These are phyloP conservation scores for Philopedon plagiatum DNA, from an alignment of 2,888 invertebrate genomes.

Conservation along the genomic window DNA sequence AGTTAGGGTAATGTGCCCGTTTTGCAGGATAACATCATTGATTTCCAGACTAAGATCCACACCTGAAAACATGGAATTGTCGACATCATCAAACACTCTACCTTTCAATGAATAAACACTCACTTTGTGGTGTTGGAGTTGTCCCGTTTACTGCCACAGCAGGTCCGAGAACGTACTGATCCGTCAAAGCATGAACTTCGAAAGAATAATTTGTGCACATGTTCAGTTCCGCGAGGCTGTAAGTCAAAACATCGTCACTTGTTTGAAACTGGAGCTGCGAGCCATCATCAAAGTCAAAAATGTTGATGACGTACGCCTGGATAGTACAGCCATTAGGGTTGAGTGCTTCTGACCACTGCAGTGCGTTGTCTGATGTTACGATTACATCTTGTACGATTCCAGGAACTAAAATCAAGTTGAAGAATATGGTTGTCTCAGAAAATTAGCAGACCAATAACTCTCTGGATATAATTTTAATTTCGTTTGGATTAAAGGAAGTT, in stretches of 20 bases:
- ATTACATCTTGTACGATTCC: slow-evolving; percentile 13
- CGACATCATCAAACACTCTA: no score
- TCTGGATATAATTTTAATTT: not conserved
- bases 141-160: not conserved
- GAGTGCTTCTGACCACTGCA: slow-evolving; percentile 9
- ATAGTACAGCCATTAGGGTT: slow-evolving; percentile 34
- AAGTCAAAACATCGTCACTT: not conserved
- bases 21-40: not conserved
- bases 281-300: slow-evolving; percentile 15
- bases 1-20: not conserved
- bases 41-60: not conserved
- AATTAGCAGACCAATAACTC: not conserved
- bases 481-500: not conserved
- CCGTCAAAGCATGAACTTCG: slow-evolving; percentile 34
- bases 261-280: slow-evolving; percentile 11
- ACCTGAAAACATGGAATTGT: not conserved
- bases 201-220: slow-evolving; percentile 41
- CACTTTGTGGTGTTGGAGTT: slow-evolving; percentile 14
- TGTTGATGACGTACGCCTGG: slow-evolving; percentile 17
- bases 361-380: slow-evolving; percentile 1
- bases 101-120: no score
- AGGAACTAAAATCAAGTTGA: slow-evolving; percentile 17
- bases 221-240: not conserved
- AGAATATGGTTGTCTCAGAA: not conserved
- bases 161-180: slow-evolving; percentile 33